phyloP scores from a whole-genome alignment of 2,797 vertebrate genomes.

The Tauraco hartlaubi region DNA sequence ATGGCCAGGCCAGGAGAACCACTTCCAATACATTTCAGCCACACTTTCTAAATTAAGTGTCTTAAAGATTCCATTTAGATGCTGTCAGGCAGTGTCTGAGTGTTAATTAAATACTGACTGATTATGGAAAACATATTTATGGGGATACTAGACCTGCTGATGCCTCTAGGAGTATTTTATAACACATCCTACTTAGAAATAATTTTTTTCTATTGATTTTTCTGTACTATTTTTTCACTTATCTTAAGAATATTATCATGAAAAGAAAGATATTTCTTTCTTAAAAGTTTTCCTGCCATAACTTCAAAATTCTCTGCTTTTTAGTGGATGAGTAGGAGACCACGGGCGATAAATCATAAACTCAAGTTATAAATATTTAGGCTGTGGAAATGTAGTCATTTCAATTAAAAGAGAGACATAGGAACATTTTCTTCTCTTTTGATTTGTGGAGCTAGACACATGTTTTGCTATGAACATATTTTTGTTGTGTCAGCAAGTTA shows the following conservation, averaged over 20 bases:
- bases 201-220: neutral
- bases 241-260: neutral
- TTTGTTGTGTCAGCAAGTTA: neutral
- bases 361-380: neutral
- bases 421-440: neutral
- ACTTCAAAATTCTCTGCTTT: neutral
- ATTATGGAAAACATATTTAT: slow-evolving; percentile 57
- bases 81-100: slow-evolving; percentile 38
- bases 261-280: neutral
- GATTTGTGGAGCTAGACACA: neutral
- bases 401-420: neutral
- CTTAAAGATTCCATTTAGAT: slow-evolving; percentile 68
- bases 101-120: slow-evolving; percentile 58
- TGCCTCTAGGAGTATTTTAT: slow-evolving; percentile 30
- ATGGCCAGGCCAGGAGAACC: neutral
- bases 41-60: slow-evolving; percentile 32
- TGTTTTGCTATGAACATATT: neutral
- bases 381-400: neutral
- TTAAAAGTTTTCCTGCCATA: neutral
- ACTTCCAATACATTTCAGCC: neutral
- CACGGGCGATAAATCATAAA: neutral
- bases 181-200: neutral
- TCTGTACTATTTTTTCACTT: neutral
- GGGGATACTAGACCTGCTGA: slow-evolving; percentile 26
- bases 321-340: neutral